Evolutionary conservation across 2,797 vertebrate genomes (phyloP), one percentile per base, ranked within the genome.

Genomic region (Oreochromis grahami): DNA sequence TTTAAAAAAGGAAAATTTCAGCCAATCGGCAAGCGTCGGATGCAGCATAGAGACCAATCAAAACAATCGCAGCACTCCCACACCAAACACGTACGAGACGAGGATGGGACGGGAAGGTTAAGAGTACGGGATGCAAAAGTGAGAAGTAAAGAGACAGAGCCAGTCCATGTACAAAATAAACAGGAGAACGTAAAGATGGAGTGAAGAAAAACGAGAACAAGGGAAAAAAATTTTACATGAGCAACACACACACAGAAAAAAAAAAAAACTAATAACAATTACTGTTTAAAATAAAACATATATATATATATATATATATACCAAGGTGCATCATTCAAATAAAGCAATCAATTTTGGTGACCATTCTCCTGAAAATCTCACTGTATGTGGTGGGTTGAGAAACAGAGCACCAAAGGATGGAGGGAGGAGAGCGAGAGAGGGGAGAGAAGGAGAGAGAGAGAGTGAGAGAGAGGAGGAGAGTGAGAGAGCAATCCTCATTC

Each of bases 21-120:
- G 96, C 95, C 96, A 96, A 96, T 96, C 95, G 96, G 95, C 95
- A 96, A 96, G 96, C 96, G 79, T 96, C 90, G 88, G 95, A 95
- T 96, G 96, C 96, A 96, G 95, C 93, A 94, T 94, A 95, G 91
- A 95, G 93, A 96, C 95, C 95, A 94, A 94, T 96, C 93, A 94
- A 95, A 96, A 96, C 93, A 79, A 93, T 91, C 85, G 91, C 94
- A 94, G 95, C 94, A 95, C 95, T 95, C 95, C 94, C 94, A 96
- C 95, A 93, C 93, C 92, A 88, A 95, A 95, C 91, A 96, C 89
- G 53, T 88, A 94, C 87, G 85, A 92, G 92, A 95, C 93, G 83
- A 90, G 91, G 90, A 94, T 89, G 93, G 79, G 90, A 90, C 89
- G 34, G 88, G 79, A 55, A 84, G 38, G 87, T 94, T 85, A 89